Conservation (phyloP, 2,113 vertebrate genomes). For the Callipepla squamata region DNA sequence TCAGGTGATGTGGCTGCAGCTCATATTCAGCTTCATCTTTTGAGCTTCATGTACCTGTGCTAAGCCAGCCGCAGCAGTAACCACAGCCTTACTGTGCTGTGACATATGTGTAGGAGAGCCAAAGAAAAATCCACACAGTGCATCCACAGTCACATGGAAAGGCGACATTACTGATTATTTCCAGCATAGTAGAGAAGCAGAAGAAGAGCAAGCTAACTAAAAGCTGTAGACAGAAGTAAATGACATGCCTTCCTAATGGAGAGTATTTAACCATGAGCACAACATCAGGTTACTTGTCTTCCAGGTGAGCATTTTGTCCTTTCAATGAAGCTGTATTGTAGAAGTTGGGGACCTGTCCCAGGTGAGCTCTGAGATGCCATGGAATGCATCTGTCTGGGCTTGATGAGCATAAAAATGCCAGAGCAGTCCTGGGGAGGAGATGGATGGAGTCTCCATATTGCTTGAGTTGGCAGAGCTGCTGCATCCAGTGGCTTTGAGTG, state of each 20-base stretch:
- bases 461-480: background rate
- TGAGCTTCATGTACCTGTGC: background rate
- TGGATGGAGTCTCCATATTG: background rate
- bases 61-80: background rate
- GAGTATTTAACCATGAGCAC: rapidly evolving
- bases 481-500: background rate
- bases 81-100: background rate
- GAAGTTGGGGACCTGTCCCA: background rate
- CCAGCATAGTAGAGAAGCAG: background rate
- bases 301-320: background rate
- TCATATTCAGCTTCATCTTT: background rate
- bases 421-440: background rate
- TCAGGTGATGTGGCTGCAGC: background rate
- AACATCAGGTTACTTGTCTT: background rate
- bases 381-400: background rate
- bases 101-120: background rate
- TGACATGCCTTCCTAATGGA: background rate
- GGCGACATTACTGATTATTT: background rate
- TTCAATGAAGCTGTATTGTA: background rate
- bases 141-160: background rate
- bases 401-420: background rate
- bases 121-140: background rate
- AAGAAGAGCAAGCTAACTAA: background rate
- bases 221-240: background rate
- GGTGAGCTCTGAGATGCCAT: background rate